Conservation (phyloP, 2,797 vertebrate genomes). For the Mastacembelus armatus region DNA sequence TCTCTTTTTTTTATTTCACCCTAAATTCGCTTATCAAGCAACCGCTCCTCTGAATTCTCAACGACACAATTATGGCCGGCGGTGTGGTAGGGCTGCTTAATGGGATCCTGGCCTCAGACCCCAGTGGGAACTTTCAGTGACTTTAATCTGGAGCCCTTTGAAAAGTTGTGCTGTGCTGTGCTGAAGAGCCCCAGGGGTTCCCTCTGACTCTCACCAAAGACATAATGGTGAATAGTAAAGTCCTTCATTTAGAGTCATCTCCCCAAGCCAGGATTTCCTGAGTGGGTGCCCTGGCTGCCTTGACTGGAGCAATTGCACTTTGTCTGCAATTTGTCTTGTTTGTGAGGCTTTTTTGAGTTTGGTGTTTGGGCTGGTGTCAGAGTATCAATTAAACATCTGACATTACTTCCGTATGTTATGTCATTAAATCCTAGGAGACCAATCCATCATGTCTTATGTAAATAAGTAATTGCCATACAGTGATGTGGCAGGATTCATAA, state of each 20-base stretch:
- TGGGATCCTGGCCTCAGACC: constrained; percentile 86
- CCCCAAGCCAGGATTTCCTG: constrained; percentile 85
- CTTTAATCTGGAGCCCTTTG: constrained; percentile 87
- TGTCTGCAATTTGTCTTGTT: constrained; percentile 78
- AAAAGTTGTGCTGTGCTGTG: constrained; percentile 84
- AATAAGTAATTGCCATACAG: constrained; percentile 39
- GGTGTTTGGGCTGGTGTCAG: constrained; percentile 52
- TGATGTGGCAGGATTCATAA: constrained; percentile 1
- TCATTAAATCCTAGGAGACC: constrained; percentile 20
- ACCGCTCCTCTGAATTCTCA: constrained; percentile 85
- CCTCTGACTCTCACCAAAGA: constrained; percentile 85
- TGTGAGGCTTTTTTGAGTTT: constrained; percentile 70
- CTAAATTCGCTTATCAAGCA: constrained; percentile 86
- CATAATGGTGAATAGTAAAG: constrained; percentile 88
- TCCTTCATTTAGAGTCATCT: constrained; percentile 86
- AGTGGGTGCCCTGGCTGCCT: constrained; percentile 76
- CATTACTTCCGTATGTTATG: constrained; percentile 31
- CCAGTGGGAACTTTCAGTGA: constrained; percentile 86
- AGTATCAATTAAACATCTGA: constrained; percentile 55
- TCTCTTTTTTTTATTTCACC: constrained; percentile 80
- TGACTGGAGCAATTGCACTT: constrained; percentile 75
- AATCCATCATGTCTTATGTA: too few species aligned
- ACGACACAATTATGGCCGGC: constrained; percentile 86
- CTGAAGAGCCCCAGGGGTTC: constrained; percentile 79
- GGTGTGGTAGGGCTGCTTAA: constrained; percentile 85